A percentile compares a stretch with the other conserved stretches of the same genome.
These are phyloP conservation scores for Chorisops tibialis DNA, from an alignment of 2,888 invertebrate species.

Conservation along the genomic window DNA sequence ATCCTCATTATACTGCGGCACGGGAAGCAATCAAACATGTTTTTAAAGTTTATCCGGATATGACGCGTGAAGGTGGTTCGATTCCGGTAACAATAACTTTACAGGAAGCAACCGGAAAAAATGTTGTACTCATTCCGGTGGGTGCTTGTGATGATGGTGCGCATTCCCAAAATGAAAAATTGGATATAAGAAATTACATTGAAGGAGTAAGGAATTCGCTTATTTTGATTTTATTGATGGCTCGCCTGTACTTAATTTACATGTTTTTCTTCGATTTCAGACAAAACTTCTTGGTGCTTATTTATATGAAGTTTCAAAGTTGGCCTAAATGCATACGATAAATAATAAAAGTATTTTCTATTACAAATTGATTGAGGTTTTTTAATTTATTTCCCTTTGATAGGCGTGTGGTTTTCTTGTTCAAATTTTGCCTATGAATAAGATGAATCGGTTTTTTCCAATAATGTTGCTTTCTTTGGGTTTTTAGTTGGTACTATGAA, in stretches of 20 bases:
- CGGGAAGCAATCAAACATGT: conserved; percentile 76
- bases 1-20: conserved; percentile 91
- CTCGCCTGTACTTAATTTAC: conserved; percentile 5
- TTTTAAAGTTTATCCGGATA: conserved; percentile 84
- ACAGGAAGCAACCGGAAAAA: conserved; percentile 87
- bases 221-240: neutral
- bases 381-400: no score
- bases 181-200: conserved; percentile 88
- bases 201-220: conserved; percentile 69
- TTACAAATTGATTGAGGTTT: no score
- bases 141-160: conserved; percentile 94
- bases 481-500: no score
- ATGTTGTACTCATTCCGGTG: conserved; percentile 91
- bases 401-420: no score
- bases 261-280: conserved; percentile 58
- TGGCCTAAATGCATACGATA: neutral
- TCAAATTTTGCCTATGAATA: no score
- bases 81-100: conserved; percentile 62
- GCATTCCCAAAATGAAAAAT: conserved; percentile 99
- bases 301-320: conserved; percentile 62
- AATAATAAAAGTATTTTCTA: neutral
- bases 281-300: conserved; percentile 90
- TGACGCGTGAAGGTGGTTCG: conserved; percentile 95
- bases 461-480: no score
- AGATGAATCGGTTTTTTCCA: no score